Base-by-base conservation (phyloP, 2,797 vertebrate genomes). In the Pseudopleuronectes americanus region DNA sequence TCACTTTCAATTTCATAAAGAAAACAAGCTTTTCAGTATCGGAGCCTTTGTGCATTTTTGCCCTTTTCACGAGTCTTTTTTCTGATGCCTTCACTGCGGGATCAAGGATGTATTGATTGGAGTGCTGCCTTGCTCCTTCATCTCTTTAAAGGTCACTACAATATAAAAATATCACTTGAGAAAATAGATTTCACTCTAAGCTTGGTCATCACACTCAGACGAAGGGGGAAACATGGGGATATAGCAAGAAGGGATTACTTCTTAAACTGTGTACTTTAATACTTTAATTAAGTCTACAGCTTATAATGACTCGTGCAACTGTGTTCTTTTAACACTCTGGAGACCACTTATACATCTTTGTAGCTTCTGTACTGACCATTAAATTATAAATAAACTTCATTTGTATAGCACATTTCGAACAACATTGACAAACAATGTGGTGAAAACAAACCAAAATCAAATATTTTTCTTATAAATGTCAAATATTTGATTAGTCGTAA, bases 101-200 rank as follows among this genome's bases (percentile, higher is more conserved):
- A 87, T 87, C 84, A 83, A 71, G 75, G 87, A 76, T 83, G 83
- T 86, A 80, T 79, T 86, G 84, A 89, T 83, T 82, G 76, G 64
- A 82, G 59, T 60, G 67, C 67, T 48, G 68, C 59, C 57, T 83
- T 23, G 19, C 58, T 78, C 77, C 85, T 89, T 89, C 55, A 81
- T 74, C 76, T 83, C 21, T 64, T 74, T 70, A 90, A 90, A 90
- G 77, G 88, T 88, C 85, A 84, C 33, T 38, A 43, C 54, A 36
- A 72, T 73, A 76, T 76, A 74, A 77, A 86, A 82, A 83, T 81
- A 81, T 76, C 54, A 36, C 61, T 8, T 54, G 33, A 59, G 61
- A 51, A 72, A 74, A 55, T 14, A 26, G n/a, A 33, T 58, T 66
- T 52, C 28, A 41, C 58, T 8, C 19, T 19, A 6, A 51, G 54